Conservation (phyloP, 2,888 invertebrate genomes). For the Leistus spinibarbis region DNA sequence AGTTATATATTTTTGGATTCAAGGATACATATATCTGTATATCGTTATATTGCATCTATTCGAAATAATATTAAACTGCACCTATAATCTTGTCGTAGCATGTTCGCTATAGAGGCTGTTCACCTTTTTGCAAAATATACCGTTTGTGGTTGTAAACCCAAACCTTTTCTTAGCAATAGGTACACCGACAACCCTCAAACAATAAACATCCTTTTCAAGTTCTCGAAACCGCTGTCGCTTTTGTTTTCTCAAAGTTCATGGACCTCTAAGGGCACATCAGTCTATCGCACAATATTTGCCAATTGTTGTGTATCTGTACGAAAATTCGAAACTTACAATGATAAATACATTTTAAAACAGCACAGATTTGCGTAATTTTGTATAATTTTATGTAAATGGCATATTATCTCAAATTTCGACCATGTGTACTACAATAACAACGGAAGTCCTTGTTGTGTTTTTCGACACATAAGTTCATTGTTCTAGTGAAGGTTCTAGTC, state of each 20-base stretch:
- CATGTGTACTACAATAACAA: background rate
- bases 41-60: background rate
- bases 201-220: conserved; percentile 4
- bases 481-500: background rate
- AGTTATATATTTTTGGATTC: too few species aligned
- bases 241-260: conserved; percentile 11
- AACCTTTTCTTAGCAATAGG: conserved; percentile 9
- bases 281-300: background rate
- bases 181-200: conserved; percentile 17
- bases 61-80: background rate
- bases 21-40: background rate
- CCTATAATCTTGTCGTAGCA: background rate
- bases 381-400: background rate
- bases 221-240: background rate
- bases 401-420: background rate
- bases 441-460: background rate
- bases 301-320: background rate
- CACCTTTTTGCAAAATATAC: conserved; percentile 23
- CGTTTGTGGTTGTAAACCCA: conserved; percentile 9
- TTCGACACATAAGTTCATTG: background rate
- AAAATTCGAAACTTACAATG: background rate
- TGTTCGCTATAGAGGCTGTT: conserved; percentile 6
- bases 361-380: background rate
- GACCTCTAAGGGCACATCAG: background rate
- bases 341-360: background rate